Evolutionary conservation across 2,888 invertebrate genomes (phyloP).

Genomic region (Polymixis flavicincta): DNA sequence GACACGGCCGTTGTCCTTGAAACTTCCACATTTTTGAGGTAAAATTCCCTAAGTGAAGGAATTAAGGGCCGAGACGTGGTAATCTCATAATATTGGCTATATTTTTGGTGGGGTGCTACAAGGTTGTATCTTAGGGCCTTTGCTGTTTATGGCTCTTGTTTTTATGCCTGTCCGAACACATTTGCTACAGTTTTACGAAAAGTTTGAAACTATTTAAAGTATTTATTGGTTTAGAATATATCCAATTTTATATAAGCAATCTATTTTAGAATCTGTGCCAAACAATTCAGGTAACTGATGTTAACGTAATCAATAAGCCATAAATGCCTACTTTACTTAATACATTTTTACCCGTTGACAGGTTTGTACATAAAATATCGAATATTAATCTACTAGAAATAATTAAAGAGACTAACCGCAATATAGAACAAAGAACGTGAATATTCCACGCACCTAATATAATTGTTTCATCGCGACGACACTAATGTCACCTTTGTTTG

Average conservation of each 20-base stretch:
- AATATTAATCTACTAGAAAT: neutral
- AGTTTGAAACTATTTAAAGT: neutral
- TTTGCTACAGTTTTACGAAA: neutral
- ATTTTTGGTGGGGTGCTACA: conserved; percentile 25
- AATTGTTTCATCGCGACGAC: conserved; percentile 16
- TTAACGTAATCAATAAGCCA: neutral
- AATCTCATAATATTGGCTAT: conserved; percentile 24
- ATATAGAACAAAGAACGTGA: conserved; percentile 12
- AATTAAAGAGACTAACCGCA: conserved; percentile 5
- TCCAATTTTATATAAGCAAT: neutral
- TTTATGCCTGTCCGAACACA: neutral
- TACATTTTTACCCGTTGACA: neutral
- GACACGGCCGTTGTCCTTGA: conserved; percentile 38
- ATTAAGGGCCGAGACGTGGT: conserved; percentile 27
- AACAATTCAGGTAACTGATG: neutral
- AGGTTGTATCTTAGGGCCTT: conserved; percentile 22
- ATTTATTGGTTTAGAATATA: neutral
- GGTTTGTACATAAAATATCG: neutral
- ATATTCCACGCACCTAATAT: conserved; percentile 27
- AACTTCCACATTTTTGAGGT: conserved; percentile 51
- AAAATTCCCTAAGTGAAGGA: conserved; percentile 31
- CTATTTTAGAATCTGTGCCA: neutral
- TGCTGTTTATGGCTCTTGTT: neutral
- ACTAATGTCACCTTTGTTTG: conserved; percentile 52
- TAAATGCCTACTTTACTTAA: neutral